Base-by-base conservation (phyloP, 2,888 invertebrate species). In the Craniophora ligustri region DNA sequence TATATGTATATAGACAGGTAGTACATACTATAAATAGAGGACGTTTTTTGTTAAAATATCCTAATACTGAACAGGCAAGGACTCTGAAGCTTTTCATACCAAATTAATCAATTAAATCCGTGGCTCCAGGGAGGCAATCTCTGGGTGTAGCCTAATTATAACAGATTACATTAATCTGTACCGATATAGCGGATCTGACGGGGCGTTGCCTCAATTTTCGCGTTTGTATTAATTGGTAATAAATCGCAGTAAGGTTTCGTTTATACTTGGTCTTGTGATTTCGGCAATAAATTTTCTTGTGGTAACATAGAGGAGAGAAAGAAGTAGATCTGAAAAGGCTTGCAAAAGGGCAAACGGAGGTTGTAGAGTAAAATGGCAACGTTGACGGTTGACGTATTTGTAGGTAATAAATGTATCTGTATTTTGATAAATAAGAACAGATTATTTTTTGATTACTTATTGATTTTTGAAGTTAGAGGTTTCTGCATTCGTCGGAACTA, bases 151-250 rank as follows among this genome's bases (percentile, higher is more conserved):
- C 55, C 79, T 79, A 78, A 81, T 81, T 80, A 77, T 71, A 73
- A 72, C 69, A 76, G 76, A 81, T 80, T 77, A 75, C 66, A 76
- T 75, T 78, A 78, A 76, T 76, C 76, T 64, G 62, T 38, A 60
- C 64, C 65, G 60, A 78, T 74, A 67, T 67, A 57, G 42, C 61
- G 46, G 65, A 31, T 46, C 54, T 51, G 58, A 45, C 39, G 34
- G 46, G 41, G 50, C 57, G 55, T 60, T 62, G 65, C 28, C 34
- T 26, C 44, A 21, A 53, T 50, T 66, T 66, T 46, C 35, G 54
- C 51, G 49, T 38, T 64, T 38, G 26, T 49, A 39, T 58, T 58
- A 46, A 48, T 68, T 65, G 35, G 46, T 40, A 35, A 49, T 57
- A 56, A 35, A 54, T 54, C 35, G 35, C 39, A 36, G 40, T 15